Percentiles rank a stretch among this genome's conserved stretches.
These are phyloP conservation scores for Lasioglossum calceatum DNA, from an alignment of 2,888 invertebrate species.

Conservation along the genomic window DNA sequence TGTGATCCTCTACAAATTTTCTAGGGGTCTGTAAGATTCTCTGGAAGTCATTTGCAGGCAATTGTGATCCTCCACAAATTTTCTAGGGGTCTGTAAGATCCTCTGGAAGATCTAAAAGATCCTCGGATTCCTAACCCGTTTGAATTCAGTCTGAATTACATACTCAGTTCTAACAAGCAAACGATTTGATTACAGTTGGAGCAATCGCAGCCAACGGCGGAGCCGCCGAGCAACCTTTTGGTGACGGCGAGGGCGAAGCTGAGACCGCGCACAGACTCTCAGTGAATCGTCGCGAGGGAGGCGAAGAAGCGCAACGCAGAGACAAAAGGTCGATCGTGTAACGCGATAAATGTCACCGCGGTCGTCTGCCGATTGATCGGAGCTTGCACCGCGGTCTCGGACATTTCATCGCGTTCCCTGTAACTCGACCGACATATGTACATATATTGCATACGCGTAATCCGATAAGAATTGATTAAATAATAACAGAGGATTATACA, in stretches of 20 bases:
- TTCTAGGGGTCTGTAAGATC: no score
- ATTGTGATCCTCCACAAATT: no score
- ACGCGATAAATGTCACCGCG: conserved; percentile 41
- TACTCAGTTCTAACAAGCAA: background rate
- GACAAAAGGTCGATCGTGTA: conserved; percentile 41
- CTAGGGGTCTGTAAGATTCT: no score
- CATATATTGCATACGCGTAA: conserved; percentile 58
- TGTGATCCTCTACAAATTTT: background rate
- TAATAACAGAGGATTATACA: conserved; percentile 30
- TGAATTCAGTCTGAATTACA: background rate
- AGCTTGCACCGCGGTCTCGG: conserved; percentile 25
- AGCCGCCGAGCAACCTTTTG: conserved; percentile 79
- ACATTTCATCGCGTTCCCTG: conserved; percentile 39
- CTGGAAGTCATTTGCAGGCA: no score
- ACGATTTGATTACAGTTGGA: conserved; percentile 72
- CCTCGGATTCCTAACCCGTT: no score
- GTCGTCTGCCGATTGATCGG: conserved; percentile 5
- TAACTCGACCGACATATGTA: conserved; percentile 45
- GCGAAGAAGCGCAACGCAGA: conserved; percentile 18
- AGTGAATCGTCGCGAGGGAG: conserved; percentile 70
- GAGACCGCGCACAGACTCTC: conserved; percentile 81
- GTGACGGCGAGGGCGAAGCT: conserved; percentile 82
- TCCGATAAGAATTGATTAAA: conserved; percentile 57
- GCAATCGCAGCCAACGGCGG: conserved; percentile 74
- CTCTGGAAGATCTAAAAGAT: background rate